phyloP scores from a whole-genome alignment of 2,797 vertebrate species.

The Picus viridis region DNA sequence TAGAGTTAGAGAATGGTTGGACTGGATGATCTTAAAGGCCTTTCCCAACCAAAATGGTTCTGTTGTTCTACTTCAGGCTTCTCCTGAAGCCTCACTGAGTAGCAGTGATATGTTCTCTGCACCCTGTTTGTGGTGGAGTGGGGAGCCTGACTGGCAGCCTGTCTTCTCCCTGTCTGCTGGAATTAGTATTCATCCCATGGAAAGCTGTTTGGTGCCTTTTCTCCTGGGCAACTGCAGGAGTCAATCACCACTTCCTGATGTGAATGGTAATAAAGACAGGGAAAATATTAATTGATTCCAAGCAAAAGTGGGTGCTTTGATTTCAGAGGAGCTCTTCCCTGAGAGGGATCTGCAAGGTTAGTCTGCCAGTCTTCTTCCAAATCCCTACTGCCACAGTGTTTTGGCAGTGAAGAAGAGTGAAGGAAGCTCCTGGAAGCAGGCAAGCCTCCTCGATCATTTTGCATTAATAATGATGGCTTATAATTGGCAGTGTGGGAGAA shows the following conservation, averaged over 20 bases:
- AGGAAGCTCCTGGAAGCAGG: constrained; percentile 4
- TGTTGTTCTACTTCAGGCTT: background rate
- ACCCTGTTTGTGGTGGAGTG: background rate
- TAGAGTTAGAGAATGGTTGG: no score
- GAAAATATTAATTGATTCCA: constrained; percentile 22
- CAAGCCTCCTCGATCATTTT: constrained; percentile 40
- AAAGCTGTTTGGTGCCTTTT: constrained; percentile 21
- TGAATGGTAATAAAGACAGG: constrained; percentile 33
- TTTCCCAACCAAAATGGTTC: no score
- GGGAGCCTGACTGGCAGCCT: background rate
- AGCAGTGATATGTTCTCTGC: background rate
- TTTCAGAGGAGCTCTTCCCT: constrained; percentile 27
- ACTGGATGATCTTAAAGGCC: no score
- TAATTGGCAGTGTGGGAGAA: constrained; percentile 26
- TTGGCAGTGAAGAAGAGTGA: background rate
- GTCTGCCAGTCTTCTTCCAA: constrained; percentile 13
- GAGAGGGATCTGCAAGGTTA: constrained; percentile 16
- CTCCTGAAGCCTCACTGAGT: background rate
- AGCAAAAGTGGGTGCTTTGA: constrained; percentile 33
- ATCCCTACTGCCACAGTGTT: constrained; percentile 17
- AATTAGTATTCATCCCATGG: constrained; percentile 34
- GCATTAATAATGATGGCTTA: constrained; percentile 43
- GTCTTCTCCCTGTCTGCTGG: constrained; percentile 1
- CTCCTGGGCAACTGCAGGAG: constrained; percentile 34
- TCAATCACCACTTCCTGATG: constrained; percentile 44